Percentiles rank a stretch among this genome's conserved stretches.
Evolutionary conservation across 2,113 vertebrate species (phyloP).

Genomic region (Gallinago jamesoni): DNA sequence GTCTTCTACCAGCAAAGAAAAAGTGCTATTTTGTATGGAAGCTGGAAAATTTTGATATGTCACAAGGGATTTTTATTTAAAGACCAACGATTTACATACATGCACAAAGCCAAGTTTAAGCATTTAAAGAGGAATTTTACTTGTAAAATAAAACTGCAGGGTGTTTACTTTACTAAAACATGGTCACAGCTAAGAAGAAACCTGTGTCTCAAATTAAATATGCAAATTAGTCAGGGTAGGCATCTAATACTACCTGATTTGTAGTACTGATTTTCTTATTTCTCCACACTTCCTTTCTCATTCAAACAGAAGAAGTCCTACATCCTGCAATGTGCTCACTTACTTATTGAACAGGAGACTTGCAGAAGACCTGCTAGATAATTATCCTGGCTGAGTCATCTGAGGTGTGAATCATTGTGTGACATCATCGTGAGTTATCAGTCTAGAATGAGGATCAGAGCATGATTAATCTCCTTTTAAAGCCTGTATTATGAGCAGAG

Average conservation of each 20-base stretch:
- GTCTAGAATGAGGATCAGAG: neutral
- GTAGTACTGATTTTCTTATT: neutral
- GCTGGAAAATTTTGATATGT: constrained; percentile 47
- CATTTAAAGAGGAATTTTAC: constrained; percentile 23
- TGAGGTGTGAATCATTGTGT: constrained; percentile 10
- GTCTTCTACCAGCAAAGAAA: constrained; percentile 17
- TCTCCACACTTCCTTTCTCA: neutral
- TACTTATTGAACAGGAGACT: neutral
- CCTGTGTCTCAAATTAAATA: constrained; percentile 55
- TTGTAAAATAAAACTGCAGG: constrained; percentile 22
- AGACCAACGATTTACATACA: neutral
- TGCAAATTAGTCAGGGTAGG: neutral
- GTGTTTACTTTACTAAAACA: constrained; percentile 62
- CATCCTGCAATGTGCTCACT: neutral
- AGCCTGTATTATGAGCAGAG: neutral
- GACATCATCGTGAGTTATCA: neutral
- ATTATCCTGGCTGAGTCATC: neutral
- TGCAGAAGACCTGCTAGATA: neutral
- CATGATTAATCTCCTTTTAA: constrained; percentile 1
- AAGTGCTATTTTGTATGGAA: constrained; percentile 42
- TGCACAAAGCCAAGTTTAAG: constrained; percentile 37
- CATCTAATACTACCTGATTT: neutral
- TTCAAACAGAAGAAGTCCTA: neutral
- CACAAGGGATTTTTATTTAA: neutral
- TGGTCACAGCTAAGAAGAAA: constrained; percentile 54